Evolutionary conservation across 2,888 invertebrate species (phyloP).

Genomic region (Melanostoma mellinum): DNA sequence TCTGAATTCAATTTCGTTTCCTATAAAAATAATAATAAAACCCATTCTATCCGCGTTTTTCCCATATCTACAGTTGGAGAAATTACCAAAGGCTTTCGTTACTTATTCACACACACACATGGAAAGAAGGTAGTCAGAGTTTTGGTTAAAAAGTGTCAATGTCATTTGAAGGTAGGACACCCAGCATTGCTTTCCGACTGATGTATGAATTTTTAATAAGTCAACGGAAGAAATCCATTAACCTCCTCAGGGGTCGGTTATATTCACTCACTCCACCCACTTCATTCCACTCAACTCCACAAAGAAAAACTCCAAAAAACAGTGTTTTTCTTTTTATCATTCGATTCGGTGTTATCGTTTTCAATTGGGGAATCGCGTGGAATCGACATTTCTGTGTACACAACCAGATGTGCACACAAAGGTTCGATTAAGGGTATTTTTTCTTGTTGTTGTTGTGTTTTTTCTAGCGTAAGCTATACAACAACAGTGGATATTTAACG

Average conservation of each 20-base stretch:
- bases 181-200: not conserved
- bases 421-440: constrained; percentile 37
- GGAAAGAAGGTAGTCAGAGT: too few species aligned
- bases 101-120: too few species aligned
- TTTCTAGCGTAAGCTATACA: not conserved
- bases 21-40: too few species aligned
- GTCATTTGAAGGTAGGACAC: not conserved
- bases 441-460: not conserved
- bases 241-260: constrained; percentile 25
- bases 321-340: constrained; percentile 10
- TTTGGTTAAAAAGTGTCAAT: not conserved
- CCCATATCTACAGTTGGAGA: too few species aligned
- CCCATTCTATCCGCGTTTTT: too few species aligned
- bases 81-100: too few species aligned
- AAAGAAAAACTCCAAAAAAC: not conserved
- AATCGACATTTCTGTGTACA: constrained; percentile 42
- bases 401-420: constrained; percentile 54
- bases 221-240: constrained; percentile 47
- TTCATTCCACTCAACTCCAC: not conserved
- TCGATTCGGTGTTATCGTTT: constrained; percentile 30
- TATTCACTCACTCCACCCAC: too few species aligned
- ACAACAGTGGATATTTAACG: constrained; percentile 4
- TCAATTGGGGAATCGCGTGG: constrained; percentile 43
- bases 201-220: constrained; percentile 46
- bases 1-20: too few species aligned